These are phyloP conservation scores for Plutomurus gul DNA, from an alignment of 1,140 invertebrate species.

Conservation along the genomic window DNA sequence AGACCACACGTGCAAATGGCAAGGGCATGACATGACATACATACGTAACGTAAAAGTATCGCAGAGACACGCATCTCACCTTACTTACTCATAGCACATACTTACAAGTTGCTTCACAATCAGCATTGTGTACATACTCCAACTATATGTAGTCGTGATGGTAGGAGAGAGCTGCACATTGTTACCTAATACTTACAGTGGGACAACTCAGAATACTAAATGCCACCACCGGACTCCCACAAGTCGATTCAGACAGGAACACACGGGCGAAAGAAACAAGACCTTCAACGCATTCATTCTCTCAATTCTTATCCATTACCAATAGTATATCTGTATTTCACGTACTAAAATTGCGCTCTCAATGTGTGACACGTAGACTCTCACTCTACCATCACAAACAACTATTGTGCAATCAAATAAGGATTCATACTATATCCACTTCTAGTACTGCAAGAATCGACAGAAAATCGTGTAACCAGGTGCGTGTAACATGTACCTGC, in stretches of 20 bases:
- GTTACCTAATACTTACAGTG: neutral
- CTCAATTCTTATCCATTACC: neutral
- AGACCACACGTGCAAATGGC: conserved; percentile 37
- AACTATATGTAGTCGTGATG: neutral
- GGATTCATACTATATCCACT: neutral
- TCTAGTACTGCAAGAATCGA: too few relatives aligned
- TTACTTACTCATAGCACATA: neutral
- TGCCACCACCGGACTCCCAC: neutral
- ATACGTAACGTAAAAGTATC: neutral
- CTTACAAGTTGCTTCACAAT: neutral
- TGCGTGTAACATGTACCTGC: too few relatives aligned
- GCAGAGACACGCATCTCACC: neutral
- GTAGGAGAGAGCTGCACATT: too few relatives aligned
- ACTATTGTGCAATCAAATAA: neutral
- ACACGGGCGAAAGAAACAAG: neutral
- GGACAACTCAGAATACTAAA: conserved; percentile 25
- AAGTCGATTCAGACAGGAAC: neutral
- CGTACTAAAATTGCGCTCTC: neutral
- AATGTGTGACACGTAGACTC: neutral
- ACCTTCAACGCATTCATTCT: too few relatives aligned
- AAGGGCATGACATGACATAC: conserved; percentile 34
- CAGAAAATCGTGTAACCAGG: too few relatives aligned
- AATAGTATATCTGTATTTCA: neutral
- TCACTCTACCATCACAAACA: neutral
- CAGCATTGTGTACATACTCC: neutral